These are phyloP conservation scores for Channa maculata DNA, from an alignment of 2,113 vertebrate genomes.

Conservation along the genomic window DNA sequence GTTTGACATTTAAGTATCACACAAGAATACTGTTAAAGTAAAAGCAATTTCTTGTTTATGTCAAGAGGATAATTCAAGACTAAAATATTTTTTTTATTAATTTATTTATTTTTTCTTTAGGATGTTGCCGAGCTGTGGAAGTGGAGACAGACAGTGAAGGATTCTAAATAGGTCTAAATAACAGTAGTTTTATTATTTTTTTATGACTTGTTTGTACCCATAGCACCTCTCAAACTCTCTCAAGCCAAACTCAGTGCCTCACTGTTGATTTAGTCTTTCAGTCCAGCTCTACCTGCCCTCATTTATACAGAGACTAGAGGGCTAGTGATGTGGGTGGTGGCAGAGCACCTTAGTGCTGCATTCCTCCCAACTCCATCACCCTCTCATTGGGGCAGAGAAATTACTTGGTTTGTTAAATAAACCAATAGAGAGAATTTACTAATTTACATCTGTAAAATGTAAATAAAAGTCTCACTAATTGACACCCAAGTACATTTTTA, in stretches of 20 bases:
- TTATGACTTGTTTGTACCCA: constrained; percentile 43
- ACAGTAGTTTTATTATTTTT: constrained; percentile 45
- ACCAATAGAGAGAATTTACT: constrained; percentile 4
- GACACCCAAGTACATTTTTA: background rate
- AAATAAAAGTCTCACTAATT: constrained; percentile 32
- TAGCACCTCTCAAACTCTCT: constrained; percentile 39
- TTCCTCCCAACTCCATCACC: background rate
- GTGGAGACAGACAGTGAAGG: constrained; percentile 79
- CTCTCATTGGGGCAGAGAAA: constrained; percentile 9
- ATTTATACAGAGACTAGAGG: constrained; percentile 8
- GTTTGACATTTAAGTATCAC: background rate
- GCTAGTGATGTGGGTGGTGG: constrained; percentile 1
- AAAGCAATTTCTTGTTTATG: background rate
- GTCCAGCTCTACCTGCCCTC: constrained; percentile 21
- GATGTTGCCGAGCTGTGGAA: constrained; percentile 80
- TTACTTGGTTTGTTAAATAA: constrained; percentile 8
- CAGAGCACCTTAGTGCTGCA: background rate
- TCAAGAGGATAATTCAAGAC: no score
- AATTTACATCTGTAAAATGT: constrained; percentile 51
- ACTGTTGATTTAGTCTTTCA: constrained; percentile 4
- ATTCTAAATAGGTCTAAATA: constrained; percentile 68
- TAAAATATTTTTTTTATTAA: no score
- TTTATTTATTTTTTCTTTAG: constrained; percentile 45
- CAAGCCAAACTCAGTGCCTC: constrained; percentile 59
- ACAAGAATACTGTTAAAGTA: background rate